Percentiles rank a stretch among this genome's conserved stretches.
Conservation (phyloP, 2,113 vertebrate genomes). For the Calcarius ornatus region DNA sequence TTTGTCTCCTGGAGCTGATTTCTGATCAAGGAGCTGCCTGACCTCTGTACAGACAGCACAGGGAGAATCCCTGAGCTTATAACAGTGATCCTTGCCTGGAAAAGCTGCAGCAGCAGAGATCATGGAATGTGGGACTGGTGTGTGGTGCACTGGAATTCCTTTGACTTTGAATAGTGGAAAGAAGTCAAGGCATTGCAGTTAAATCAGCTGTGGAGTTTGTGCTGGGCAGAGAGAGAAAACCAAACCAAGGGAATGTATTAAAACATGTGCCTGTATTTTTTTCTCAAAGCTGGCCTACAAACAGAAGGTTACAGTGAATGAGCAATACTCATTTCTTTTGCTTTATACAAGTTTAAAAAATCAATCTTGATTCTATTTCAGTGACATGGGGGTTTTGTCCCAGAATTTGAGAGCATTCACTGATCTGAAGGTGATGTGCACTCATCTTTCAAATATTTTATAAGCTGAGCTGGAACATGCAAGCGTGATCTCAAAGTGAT, state of each 20-base stretch:
- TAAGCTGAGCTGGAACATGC: neutral
- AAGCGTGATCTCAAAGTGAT: neutral
- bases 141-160: neutral
- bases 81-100: neutral
- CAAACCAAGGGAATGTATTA: neutral
- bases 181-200: neutral
- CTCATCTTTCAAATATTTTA: neutral
- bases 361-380: neutral
- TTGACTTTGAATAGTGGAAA: neutral
- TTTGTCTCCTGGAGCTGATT: neutral
- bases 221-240: neutral
- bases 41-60: fast-evolving
- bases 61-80: neutral
- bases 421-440: neutral
- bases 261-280: neutral
- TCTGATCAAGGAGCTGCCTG: neutral
- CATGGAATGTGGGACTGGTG: neutral
- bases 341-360: neutral
- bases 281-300: neutral
- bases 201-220: neutral
- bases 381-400: neutral
- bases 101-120: neutral
- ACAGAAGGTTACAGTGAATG: neutral
- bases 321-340: neutral
- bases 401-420: neutral